phyloP scores from a whole-genome alignment of 2,113 vertebrate genomes.

The Excalfactoria chinensis region DNA sequence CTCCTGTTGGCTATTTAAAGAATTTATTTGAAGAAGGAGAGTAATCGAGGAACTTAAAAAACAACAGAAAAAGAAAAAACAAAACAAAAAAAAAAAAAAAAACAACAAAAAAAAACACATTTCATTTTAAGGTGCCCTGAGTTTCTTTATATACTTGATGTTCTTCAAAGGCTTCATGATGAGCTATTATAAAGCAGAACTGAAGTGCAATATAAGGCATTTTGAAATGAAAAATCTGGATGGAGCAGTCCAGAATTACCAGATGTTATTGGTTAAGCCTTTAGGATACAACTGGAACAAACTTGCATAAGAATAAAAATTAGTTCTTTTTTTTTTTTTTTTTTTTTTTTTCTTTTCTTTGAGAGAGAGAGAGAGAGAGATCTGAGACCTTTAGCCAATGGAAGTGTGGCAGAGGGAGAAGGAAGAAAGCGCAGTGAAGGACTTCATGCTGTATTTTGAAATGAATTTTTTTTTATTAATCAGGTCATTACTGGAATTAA shows the following conservation, averaged over 20 bases:
- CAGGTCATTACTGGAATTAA: background rate
- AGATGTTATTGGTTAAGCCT: background rate
- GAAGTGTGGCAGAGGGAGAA: background rate
- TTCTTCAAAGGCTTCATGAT: background rate
- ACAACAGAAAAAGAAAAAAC: no score
- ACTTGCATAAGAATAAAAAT: background rate
- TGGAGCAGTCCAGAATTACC: background rate
- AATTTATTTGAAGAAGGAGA: background rate
- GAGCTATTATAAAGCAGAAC: background rate
- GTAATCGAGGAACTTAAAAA: background rate
- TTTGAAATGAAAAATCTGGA: background rate
- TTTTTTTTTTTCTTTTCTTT: background rate
- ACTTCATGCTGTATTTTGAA: background rate
- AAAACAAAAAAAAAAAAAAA: no score
- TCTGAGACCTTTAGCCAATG: background rate
- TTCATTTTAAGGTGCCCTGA: background rate
- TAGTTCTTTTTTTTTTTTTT: rapidly evolving
- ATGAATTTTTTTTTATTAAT: background rate
- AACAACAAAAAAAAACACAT: background rate
- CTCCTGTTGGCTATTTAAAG: background rate
- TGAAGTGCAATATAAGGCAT: background rate
- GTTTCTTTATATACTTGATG: background rate
- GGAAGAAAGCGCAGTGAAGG: background rate
- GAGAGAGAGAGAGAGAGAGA: background rate
- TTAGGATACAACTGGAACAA: background rate